Evolutionary conservation across 64 coral and sea anemone species (phyloP).

Genomic region (Porites lutea): DNA sequence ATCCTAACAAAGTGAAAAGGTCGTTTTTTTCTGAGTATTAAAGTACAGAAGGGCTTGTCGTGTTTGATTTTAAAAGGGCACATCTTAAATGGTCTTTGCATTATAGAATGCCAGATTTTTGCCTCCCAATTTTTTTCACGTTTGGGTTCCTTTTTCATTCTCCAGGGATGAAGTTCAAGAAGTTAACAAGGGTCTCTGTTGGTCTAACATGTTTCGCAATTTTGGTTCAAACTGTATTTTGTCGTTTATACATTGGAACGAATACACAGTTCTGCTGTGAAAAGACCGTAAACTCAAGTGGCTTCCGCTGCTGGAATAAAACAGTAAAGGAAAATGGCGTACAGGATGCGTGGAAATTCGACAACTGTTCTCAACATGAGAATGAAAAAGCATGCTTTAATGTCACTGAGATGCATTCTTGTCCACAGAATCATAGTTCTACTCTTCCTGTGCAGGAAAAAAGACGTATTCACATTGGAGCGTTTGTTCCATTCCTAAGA

Average conservation of each 20-base stretch:
- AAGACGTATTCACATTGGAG: slow-evolving; percentile 42
- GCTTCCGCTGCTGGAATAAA: slow-evolving; percentile 42
- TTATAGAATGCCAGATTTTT: too few relatives aligned
- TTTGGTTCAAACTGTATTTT: background rate
- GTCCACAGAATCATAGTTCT: background rate
- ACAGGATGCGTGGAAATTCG: background rate
- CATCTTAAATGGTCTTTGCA: too few relatives aligned
- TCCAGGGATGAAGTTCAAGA: background rate
- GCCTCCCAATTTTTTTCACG: too few relatives aligned
- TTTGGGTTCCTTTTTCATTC: background rate
- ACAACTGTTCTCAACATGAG: background rate
- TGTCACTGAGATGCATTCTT: background rate
- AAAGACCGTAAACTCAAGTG: background rate
- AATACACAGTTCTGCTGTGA: slow-evolving; percentile 23
- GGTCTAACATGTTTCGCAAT: background rate
- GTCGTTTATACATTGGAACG: background rate
- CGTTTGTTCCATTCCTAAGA: slow-evolving; percentile 4
- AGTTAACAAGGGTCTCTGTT: background rate
- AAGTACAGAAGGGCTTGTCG: too few relatives aligned
- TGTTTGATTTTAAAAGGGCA: too few relatives aligned
- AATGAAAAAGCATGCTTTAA: background rate
- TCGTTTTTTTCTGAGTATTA: too few relatives aligned
- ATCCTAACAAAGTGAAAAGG: too few relatives aligned
- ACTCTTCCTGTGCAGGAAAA: background rate
- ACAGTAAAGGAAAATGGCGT: background rate